Percentiles rank a stretch among this genome's conserved stretches.
Conservation (phyloP, 2,888 invertebrate species). For the Chrysodeixis includens region DNA sequence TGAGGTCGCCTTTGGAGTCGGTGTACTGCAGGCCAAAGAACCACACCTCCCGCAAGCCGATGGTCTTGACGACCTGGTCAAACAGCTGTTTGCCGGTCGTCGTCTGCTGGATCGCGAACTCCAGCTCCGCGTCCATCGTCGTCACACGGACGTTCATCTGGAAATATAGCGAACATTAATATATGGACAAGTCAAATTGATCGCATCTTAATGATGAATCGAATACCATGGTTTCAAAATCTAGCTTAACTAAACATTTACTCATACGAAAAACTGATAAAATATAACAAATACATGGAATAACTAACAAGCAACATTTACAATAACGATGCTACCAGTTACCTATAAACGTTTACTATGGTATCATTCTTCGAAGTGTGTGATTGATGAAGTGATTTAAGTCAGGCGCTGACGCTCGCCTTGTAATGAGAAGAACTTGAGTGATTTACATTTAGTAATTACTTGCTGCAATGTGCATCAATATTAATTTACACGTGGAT, state of each 20-base stretch:
- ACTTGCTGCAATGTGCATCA: slow-evolving; percentile 14
- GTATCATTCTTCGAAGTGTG: background rate
- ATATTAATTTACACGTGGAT: slow-evolving; percentile 27
- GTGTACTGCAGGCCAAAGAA: slow-evolving; percentile 99
- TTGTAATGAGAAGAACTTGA: slow-evolving; percentile 10
- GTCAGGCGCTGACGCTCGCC: background rate
- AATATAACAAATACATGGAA: background rate
- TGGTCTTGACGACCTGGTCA: slow-evolving; percentile 99
- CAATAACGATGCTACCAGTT: slow-evolving; percentile 4
- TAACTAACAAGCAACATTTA: background rate
- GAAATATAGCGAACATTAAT: slow-evolving; percentile 56
- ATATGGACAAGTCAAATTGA: background rate
- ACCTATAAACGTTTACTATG: background rate
- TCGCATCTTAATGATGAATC: background rate
- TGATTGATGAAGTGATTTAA: slow-evolving; percentile 16
- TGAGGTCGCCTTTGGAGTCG: slow-evolving; percentile 98
- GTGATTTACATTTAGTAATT: slow-evolving; percentile 21
- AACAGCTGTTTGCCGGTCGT: slow-evolving; percentile 99
- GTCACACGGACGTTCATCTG: slow-evolving; percentile 99
- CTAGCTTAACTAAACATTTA: background rate
- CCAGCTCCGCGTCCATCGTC: slow-evolving; percentile 99
- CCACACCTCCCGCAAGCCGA: slow-evolving; percentile 99
- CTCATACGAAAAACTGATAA: background rate
- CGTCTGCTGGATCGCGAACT: slow-evolving; percentile 99
- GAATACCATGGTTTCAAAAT: no score